Evolutionary conservation across 2,797 vertebrate species (phyloP), one percentile per base, ranked within the genome.

Genomic region (Anguilla marmorata): DNA sequence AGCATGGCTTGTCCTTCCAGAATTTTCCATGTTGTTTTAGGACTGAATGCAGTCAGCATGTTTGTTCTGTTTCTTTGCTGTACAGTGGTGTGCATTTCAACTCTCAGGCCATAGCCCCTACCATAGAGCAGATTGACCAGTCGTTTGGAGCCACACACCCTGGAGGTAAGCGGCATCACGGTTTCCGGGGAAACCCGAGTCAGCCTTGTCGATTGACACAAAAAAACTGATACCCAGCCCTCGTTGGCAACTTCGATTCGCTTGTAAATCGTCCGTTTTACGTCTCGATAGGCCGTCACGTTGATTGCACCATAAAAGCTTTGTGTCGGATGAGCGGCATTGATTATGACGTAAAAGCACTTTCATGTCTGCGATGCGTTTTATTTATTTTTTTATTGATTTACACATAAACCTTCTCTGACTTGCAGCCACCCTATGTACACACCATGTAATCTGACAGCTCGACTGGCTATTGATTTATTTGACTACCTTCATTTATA

Each of bases 91-190:
- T 99, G 89, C 98, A 99, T 96, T 99, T 99, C 95, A 99, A 99
- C 96, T 99, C 98, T 96, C 98, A 99, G 96, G 97, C 98, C 92
- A 98, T 99, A 93, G 97, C 97, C 93, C 98, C 99, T 84, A 99
- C 98, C 90, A 99, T 99, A 94, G 99, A 99, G 94, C 99, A 99
- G 93, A 99, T 99, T 92, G 99, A 99, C 95, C 99, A 99, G 96
- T 99, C 99, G 4, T 99, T 99, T 93, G 99, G 99, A 92, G 99
- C 99, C 87, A 99, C 99, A 2, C 99, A 99, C 93, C 99, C 99
- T 93, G 99, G 99, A 98, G 98, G 99, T 99, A 96, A 93, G 93
- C 85, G 21, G 4, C 3, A 80, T 1, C 14, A 16, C 1, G 37
- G 12, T 80, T 16, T 27, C 3, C 76, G 45, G 76, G 41, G 37